These are phyloP conservation scores for Eupithecia tripunctaria DNA, from an alignment of 2,888 invertebrate species.

Conservation along the genomic window DNA sequence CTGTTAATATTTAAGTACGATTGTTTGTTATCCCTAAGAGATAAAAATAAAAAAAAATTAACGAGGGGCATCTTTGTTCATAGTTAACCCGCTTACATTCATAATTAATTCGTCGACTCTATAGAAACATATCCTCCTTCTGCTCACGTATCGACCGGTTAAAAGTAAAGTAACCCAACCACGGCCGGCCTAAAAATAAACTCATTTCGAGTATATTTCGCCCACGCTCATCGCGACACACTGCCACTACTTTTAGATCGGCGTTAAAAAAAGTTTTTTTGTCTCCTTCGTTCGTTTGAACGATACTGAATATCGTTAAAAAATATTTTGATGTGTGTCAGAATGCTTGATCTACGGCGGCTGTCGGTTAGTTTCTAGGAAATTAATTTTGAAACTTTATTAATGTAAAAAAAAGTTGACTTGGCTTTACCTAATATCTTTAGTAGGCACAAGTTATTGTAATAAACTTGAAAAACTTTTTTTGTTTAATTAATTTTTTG, in stretches of 20 bases:
- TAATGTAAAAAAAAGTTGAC: too few relatives aligned
- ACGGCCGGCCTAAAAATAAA: conserved; percentile 29
- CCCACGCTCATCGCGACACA: conserved; percentile 29
- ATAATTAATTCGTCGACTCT: too few relatives aligned
- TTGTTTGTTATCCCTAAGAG: too few relatives aligned
- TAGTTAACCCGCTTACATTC: too few relatives aligned
- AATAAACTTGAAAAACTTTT: background rate
- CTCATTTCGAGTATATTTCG: conserved; percentile 26
- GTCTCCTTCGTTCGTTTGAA: conserved; percentile 16
- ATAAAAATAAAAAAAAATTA: too few relatives aligned
- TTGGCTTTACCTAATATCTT: too few relatives aligned
- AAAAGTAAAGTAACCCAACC: conserved; percentile 15
- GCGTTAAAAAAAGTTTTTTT: conserved; percentile 19
- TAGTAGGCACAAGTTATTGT: background rate
- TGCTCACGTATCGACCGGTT: background rate
- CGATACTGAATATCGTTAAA: conserved; percentile 4
- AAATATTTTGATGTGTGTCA: conserved; percentile 4
- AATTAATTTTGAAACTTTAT: background rate
- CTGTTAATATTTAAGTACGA: too few relatives aligned
- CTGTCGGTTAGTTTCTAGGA: conserved; percentile 1
- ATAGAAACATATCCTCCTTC: too few relatives aligned
- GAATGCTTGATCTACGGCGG: conserved; percentile 2
- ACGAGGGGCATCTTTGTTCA: too few relatives aligned
- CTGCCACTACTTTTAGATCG: conserved; percentile 25
- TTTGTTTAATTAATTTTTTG: too few relatives aligned